phyloP scores from a whole-genome alignment of 2,888 invertebrate genomes.

The Labia minor region DNA sequence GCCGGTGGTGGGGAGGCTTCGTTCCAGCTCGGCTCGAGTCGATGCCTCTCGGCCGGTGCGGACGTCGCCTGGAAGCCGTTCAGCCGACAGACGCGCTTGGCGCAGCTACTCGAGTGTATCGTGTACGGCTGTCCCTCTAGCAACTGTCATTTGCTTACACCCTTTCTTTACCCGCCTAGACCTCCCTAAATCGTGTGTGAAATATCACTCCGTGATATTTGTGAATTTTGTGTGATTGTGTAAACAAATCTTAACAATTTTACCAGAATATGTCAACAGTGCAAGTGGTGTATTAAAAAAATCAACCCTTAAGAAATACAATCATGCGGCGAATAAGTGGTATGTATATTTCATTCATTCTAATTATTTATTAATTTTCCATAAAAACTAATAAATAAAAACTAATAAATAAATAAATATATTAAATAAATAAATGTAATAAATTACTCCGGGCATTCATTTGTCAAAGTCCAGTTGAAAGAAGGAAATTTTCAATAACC shows the following conservation, averaged over 20 bases:
- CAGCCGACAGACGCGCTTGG: not conserved
- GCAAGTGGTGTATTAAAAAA: not conserved
- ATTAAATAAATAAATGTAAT: no score
- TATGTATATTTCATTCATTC: no score
- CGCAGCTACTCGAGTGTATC: not conserved
- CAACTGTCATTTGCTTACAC: no score
- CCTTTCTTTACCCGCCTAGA: no score
- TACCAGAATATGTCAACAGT: not conserved
- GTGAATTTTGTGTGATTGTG: not conserved
- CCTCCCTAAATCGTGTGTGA: no score
- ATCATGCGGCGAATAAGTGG: slow-evolving; percentile 1
- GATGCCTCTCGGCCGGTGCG: not conserved
- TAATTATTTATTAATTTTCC: no score
- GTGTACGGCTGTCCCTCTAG: not conserved
- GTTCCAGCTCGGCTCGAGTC: not conserved
- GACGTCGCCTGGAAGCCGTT: not conserved
- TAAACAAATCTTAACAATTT: not conserved
- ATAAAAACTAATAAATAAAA: no score
- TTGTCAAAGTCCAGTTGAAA: not conserved
- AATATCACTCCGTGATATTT: not conserved
- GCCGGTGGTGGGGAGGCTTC: not conserved
- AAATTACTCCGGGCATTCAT: not conserved
- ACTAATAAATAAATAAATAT: no score
- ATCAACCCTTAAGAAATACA: not conserved
- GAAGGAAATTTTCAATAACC: not conserved